Evolutionary conservation across 2,888 invertebrate genomes (phyloP).

Genomic region (Sceliomorpha sp.): DNA sequence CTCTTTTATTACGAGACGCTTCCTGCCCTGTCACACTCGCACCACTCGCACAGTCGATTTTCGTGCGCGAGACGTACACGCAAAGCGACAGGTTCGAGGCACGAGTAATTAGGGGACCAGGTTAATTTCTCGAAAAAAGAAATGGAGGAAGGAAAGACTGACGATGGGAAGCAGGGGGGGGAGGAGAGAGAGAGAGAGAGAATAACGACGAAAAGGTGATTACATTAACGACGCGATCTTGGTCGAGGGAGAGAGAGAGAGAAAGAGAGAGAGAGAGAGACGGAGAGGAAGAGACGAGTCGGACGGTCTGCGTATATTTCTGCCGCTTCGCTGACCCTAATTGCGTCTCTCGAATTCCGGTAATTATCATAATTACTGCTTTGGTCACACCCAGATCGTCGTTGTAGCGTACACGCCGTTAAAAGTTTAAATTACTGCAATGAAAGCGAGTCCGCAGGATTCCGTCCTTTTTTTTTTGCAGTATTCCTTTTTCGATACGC

Average conservation of each 20-base stretch:
- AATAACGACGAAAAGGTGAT: conserved; percentile 47
- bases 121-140: conserved; percentile 47
- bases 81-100: conserved; percentile 31
- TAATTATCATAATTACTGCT: conserved; percentile 75
- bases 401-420: conserved; percentile 51
- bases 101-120: conserved; percentile 30
- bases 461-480: too few relatives aligned
- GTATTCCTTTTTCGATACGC: conserved; percentile 53
- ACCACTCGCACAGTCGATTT: conserved; percentile 24
- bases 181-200: conserved; percentile 35
- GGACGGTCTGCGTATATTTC: conserved; percentile 55
- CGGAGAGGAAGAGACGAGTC: conserved; percentile 40
- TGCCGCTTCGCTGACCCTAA: conserved; percentile 63
- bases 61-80: conserved; percentile 33
- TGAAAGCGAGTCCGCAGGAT: conserved; percentile 48
- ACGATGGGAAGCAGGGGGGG: conserved; percentile 29
- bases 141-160: conserved; percentile 21
- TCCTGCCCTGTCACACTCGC: conserved; percentile 64
- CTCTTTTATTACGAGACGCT: conserved; percentile 75
- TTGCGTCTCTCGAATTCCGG: conserved; percentile 74
- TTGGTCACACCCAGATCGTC: conserved; percentile 71
- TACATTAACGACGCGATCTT: conserved; percentile 50
- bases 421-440: conserved; percentile 54
- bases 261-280: conserved; percentile 19
- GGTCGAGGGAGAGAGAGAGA: conserved; percentile 1